Evolutionary conservation across 2,888 invertebrate genomes (phyloP).

Genomic region (Euproctis similis): DNA sequence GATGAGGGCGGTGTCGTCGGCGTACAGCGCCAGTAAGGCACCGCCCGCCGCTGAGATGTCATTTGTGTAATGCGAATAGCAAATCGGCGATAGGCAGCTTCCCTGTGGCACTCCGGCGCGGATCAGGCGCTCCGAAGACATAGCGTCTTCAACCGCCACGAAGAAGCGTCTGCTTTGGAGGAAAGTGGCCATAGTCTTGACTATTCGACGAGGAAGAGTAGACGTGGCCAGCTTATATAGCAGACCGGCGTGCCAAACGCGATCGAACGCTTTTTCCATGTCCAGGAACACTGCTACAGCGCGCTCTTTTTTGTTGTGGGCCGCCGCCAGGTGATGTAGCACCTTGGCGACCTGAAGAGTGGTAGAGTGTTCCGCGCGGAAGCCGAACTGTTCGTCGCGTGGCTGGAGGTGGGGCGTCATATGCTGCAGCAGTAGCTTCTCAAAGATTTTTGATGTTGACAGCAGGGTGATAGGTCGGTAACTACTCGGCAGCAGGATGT

Average conservation of each 20-base stretch:
- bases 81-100: no score
- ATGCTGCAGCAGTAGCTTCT: not conserved
- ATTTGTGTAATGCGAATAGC: no score
- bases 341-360: slow-evolving; percentile 6
- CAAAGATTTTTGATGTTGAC: not conserved
- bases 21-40: no score
- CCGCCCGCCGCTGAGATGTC: no score
- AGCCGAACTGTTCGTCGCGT: slow-evolving; percentile 8
- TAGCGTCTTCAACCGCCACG: not conserved
- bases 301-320: not conserved
- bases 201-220: not conserved
- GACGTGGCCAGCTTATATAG: not conserved
- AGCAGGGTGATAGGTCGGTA: no score
- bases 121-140: not conserved
- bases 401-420: not conserved
- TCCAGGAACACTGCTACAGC: not conserved
- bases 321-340: not conserved
- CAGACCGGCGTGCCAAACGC: not conserved
- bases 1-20: no score
- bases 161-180: not conserved
- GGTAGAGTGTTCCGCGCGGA: slow-evolving; percentile 8
- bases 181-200: not conserved
- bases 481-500: no score
- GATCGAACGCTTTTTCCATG: not conserved
- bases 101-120: no score